These are phyloP conservation scores for Gortyna flavago DNA, from an alignment of 2,888 invertebrate species.

Conservation along the genomic window DNA sequence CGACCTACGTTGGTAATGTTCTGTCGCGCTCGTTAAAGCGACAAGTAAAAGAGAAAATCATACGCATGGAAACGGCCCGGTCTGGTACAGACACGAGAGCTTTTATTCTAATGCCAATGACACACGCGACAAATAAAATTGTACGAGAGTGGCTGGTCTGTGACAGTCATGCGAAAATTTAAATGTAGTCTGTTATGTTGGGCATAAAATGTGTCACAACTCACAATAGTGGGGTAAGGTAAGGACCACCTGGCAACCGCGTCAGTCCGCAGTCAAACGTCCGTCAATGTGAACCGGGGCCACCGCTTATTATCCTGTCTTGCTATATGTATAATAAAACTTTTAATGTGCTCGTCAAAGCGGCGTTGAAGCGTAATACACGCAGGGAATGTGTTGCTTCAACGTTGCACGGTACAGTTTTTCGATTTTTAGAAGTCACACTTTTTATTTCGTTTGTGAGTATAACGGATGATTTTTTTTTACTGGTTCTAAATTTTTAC, in stretches of 20 bases:
- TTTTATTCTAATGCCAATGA: conserved; percentile 68
- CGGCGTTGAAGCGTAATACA: conserved; percentile 74
- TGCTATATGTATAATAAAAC: conserved; percentile 80
- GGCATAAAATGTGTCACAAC: conserved; percentile 62
- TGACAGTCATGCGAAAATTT: conserved; percentile 65
- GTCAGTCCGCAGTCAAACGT: conserved; percentile 75
- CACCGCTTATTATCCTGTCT: conserved; percentile 78
- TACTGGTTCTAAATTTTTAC: too few relatives aligned
- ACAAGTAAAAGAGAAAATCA: conserved; percentile 71
- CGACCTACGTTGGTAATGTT: conserved; percentile 68
- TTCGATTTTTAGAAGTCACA: conserved; percentile 20
- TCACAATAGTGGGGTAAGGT: conserved; percentile 54
- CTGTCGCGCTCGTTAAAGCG: conserved; percentile 68
- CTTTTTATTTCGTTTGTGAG: conserved; percentile 4
- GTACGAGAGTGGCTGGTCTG: conserved; percentile 56
- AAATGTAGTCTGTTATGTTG: conserved; percentile 61
- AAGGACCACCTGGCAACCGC: conserved; percentile 78
- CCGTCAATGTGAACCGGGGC: conserved; percentile 74
- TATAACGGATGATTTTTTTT: too few relatives aligned
- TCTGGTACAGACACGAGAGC: conserved; percentile 65
- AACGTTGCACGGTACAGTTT: conserved; percentile 41
- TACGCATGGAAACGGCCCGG: conserved; percentile 68
- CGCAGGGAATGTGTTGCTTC: conserved; percentile 57
- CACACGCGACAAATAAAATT: conserved; percentile 70
- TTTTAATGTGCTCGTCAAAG: conserved; percentile 80